These are phyloP conservation scores for Epinotia brunnichana DNA, from an alignment of 2,888 invertebrate genomes.

Conservation along the genomic window DNA sequence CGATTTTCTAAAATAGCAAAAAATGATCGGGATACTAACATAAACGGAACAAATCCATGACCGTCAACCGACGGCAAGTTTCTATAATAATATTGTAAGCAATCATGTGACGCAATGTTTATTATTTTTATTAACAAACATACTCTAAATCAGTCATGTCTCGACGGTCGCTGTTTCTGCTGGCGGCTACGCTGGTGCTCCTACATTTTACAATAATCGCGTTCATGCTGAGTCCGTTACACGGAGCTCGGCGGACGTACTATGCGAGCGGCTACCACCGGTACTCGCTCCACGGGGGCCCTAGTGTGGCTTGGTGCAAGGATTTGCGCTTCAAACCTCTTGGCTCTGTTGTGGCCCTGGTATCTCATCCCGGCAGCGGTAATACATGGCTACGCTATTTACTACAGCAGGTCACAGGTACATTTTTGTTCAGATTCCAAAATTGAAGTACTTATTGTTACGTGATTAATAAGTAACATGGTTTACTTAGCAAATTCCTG, in stretches of 20 bases:
- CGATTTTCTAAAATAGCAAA: neutral
- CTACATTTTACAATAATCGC: slow-evolving; percentile 75
- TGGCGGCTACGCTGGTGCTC: slow-evolving; percentile 66
- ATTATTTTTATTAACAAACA: slow-evolving; percentile 33
- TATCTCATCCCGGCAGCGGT: slow-evolving; percentile 92
- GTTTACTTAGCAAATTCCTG: neutral
- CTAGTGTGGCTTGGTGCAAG: slow-evolving; percentile 80
- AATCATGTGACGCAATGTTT: slow-evolving; percentile 31
- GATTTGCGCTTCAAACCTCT: slow-evolving; percentile 77
- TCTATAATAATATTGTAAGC: slow-evolving; percentile 11
- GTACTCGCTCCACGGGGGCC: slow-evolving; percentile 64
- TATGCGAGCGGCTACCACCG: slow-evolving; percentile 61
- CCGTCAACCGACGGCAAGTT: neutral
- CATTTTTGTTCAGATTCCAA: neutral
- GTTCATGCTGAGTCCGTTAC: slow-evolving; percentile 72
- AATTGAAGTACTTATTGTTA: neutral
- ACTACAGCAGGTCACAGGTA: slow-evolving; percentile 90
- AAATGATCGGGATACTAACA: slow-evolving; percentile 13
- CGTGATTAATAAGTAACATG: neutral
- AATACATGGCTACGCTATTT: slow-evolving; percentile 93
- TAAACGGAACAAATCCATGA: neutral
- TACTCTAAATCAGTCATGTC: slow-evolving; percentile 59
- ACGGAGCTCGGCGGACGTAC: slow-evolving; percentile 59
- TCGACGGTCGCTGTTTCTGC: slow-evolving; percentile 68
- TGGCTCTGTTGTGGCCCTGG: slow-evolving; percentile 86